Evolutionary conservation across 2,797 vertebrate species (phyloP).

Genomic region (Sebastes taczanowskii): DNA sequence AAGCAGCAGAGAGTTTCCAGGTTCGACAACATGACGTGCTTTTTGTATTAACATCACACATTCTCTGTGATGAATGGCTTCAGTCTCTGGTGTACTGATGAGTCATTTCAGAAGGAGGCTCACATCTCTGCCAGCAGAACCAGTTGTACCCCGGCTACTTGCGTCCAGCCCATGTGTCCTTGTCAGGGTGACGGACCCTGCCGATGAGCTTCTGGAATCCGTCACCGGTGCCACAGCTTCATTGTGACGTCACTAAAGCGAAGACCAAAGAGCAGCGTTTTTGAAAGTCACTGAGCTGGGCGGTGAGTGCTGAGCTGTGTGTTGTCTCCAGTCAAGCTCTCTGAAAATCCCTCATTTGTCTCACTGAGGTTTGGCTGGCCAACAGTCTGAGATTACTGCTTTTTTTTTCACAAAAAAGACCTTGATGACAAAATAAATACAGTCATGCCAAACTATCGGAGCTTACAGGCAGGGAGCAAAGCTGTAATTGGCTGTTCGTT

Average conservation of each 20-base stretch:
- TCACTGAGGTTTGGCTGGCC: conserved; percentile 9
- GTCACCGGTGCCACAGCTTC: background rate
- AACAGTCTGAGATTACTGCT: conserved; percentile 28
- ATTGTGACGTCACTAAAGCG: background rate
- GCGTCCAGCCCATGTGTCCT: conserved; percentile 25
- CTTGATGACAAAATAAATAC: conserved; percentile 46
- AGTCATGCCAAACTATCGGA: conserved; percentile 44
- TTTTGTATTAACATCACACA: conserved; percentile 13
- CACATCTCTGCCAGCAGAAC: conserved; percentile 10
- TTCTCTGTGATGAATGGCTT: conserved; percentile 56
- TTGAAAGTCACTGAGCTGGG: background rate
- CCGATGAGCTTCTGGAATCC: conserved; percentile 15
- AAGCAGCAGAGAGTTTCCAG: background rate
- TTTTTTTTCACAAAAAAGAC: conserved; percentile 45
- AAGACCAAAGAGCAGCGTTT: conserved; percentile 1
- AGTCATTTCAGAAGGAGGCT: conserved; percentile 59
- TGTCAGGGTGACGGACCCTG: conserved; percentile 32
- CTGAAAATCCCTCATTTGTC: conserved; percentile 27
- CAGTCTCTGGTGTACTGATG: conserved; percentile 58
- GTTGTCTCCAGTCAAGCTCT: conserved; percentile 15
- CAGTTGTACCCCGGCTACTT: background rate
- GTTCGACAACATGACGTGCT: background rate
- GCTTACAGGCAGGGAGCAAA: conserved; percentile 38
- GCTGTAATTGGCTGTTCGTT: conserved; percentile 46
- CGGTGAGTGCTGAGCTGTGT: conserved; percentile 1